Base-by-base conservation (phyloP, 2,113 vertebrate species). In the Caranx melampygus region DNA sequence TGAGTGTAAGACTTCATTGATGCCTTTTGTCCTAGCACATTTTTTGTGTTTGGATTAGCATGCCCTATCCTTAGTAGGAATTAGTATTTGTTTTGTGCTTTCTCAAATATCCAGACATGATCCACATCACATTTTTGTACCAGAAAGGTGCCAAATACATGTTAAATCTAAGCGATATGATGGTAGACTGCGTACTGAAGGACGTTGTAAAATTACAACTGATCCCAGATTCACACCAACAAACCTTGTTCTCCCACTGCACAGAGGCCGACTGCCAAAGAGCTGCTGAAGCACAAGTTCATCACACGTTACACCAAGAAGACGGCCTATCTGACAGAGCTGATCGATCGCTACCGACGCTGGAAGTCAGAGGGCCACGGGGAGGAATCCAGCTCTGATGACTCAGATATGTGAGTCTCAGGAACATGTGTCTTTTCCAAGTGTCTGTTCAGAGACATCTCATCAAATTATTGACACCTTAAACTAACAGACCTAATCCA, bases 231-330 rank as follows among this genome's bases (percentile, higher is more conserved):
- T 9, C 35, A 47, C 2, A 37, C 8, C 6, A 37, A 37, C 37
- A 37, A 55, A 15, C 16, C 45, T 18, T 54, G 6, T 52, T 14
- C 31, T 4, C 9, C 44, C 20, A 75, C 33, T 37, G 31, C 71
- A 10, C 92, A 99, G 98, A 96, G 98, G 92, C 98, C 98, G 0
- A 99, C 98, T 12, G 98, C 98, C 88, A 97, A 97, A 89, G 98
- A 99, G 89, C 92, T 99, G 63, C 94, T 99, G 37, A 99, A 98
- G 91, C 98, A 99, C 95, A 98, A 98, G 92, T 99, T 99, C 93
- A 98, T 99, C 91, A 97, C 97, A 0, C 97, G 98, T 65, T 98
- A 98, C 93, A 99, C 98, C 85, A 99, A 98, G 96, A 99, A 99
- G 95, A 99, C 97, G 3, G 96, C 97, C 31, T 99, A 98, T 90